Evolutionary conservation across 1,140 invertebrate genomes (phyloP), one percentile per base, ranked within the genome.

Genomic region (Triops longicaudatus): DNA sequence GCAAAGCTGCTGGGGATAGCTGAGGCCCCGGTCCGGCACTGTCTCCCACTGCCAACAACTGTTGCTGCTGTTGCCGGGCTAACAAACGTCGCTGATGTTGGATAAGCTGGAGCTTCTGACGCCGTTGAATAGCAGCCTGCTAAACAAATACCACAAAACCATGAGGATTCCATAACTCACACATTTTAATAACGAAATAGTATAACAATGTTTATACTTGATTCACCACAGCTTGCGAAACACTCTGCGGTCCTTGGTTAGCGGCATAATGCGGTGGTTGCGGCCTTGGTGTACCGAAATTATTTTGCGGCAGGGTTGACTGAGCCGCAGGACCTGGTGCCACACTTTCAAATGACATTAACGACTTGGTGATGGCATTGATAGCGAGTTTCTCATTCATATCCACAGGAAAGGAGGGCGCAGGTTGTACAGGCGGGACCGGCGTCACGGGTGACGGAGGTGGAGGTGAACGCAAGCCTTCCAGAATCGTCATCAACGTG

Each of bases 331-430:
- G 76, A 73, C 76, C 74, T 26, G 78, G 81, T 77, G 74, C 81
- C 82, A 88, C 88, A 81, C 89, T 91, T 83, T 90, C 89, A 80
- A 87, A 91, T 80, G 91, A 91, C 94, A 97, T 97, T 77, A 98
- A 86, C 81, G 92, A 93, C 83, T 93, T 91, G 81, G 95, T 92
- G 81, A 98, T 98, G 11, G 90, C 92, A 82, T 91, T 93, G 75
- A 97, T 97, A 22, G 92, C 94, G 84, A 91, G 89, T 82, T 90
- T 91, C 81, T 94, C 92, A 80, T 90, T 90, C 79, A 89, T 83
- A 44, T 86, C 86, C 71, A 73, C 77, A 26, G 79, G 77, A 31
- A 79, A 75, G 26, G 42, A 31, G 26, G 79, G 76, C 73, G 75
- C 73, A 31, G 73, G 74, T 11, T 44, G 26, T 41, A 26, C 27